Percentiles rank a stretch among this genome's conserved stretches.
Evolutionary conservation across 2,113 vertebrate genomes (phyloP).

Genomic region (Taxidea taxus): DNA sequence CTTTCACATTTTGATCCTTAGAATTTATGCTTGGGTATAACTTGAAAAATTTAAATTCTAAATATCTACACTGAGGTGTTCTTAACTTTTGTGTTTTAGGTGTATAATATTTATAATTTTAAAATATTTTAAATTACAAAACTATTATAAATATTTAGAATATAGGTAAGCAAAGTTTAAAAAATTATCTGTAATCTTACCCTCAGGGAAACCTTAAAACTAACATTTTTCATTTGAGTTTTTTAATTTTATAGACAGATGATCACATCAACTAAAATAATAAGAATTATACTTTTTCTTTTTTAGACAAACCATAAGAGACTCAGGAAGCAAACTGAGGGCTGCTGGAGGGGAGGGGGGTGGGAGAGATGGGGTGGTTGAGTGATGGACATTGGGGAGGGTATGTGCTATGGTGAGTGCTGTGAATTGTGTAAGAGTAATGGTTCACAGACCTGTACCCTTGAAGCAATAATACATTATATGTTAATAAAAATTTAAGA

Average conservation of each 20-base stretch:
- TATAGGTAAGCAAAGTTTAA: background rate
- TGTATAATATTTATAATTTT: background rate
- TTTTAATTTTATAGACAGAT: background rate
- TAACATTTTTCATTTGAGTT: background rate
- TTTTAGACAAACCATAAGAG: too few relatives aligned
- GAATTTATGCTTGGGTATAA: background rate
- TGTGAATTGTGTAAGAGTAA: too few relatives aligned
- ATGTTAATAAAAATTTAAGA: too few relatives aligned
- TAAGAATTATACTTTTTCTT: background rate
- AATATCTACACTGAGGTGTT: background rate
- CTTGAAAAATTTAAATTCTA: background rate
- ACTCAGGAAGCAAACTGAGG: too few relatives aligned
- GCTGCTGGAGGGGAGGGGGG: too few relatives aligned
- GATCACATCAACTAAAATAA: background rate
- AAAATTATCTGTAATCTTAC: background rate
- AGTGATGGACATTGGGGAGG: too few relatives aligned
- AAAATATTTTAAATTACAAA: constrained; percentile 7
- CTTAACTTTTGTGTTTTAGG: background rate
- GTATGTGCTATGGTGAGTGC: too few relatives aligned
- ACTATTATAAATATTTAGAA: background rate
- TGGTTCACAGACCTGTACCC: too few relatives aligned
- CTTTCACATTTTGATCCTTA: background rate
- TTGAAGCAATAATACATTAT: too few relatives aligned
- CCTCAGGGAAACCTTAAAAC: background rate
- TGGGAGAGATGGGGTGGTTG: too few relatives aligned